These are phyloP conservation scores for Oostethus manadensis DNA, from an alignment of 2,113 vertebrate species.

Conservation along the genomic window DNA sequence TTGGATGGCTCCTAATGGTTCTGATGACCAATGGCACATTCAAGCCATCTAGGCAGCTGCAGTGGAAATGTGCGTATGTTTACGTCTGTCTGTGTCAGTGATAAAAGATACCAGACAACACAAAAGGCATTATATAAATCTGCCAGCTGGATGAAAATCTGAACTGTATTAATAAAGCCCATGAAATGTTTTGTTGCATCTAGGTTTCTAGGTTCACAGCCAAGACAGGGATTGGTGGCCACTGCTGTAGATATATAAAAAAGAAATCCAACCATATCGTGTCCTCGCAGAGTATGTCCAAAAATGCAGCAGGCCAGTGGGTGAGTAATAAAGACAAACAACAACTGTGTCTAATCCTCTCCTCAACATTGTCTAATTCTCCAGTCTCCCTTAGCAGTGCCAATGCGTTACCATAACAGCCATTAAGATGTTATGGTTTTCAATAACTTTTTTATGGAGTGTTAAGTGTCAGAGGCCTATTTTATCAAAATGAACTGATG, in stretches of 20 bases:
- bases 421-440: conserved; percentile 47
- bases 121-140: too few relatives aligned
- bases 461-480: conserved; percentile 43
- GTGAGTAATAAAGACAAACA: conserved; percentile 18
- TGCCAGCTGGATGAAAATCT: too few relatives aligned
- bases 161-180: too few relatives aligned
- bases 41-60: too few relatives aligned
- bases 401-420: conserved; percentile 19
- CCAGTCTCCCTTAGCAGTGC: conserved; percentile 21
- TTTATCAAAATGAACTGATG: conserved; percentile 52
- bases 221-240: too few relatives aligned
- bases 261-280: background rate
- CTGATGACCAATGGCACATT: too few relatives aligned
- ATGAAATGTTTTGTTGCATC: too few relatives aligned
- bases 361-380: conserved; percentile 27
- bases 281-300: background rate
- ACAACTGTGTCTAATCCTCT: conserved; percentile 4
- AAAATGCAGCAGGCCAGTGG: background rate
- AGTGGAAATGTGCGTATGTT: too few relatives aligned
- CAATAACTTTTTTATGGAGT: conserved; percentile 59
- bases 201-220: too few relatives aligned
- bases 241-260: background rate
- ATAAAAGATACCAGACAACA: too few relatives aligned
- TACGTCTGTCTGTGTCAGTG: too few relatives aligned
- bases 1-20: too few relatives aligned